A percentile compares a stretch with the other conserved stretches of the same genome.
Conservation (phyloP, 2,797 vertebrate genomes). For the Anomalospiza imberbis region DNA sequence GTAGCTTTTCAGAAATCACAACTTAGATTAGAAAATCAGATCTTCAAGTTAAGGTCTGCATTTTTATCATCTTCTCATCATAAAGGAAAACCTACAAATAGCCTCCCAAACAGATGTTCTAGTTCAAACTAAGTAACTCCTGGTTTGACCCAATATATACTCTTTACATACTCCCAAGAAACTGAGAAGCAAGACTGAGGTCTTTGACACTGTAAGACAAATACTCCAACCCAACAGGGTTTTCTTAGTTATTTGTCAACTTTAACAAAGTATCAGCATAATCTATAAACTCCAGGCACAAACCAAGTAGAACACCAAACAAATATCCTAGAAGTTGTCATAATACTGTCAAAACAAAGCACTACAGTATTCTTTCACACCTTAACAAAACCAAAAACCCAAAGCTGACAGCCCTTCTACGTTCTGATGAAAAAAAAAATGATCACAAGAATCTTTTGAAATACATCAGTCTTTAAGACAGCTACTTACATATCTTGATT, state of each 20-base stretch:
- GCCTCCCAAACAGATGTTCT: not conserved
- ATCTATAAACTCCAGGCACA: not conserved
- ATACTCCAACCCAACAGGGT: not conserved
- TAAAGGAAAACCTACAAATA: not conserved
- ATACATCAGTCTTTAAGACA: not conserved
- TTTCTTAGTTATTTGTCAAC: not conserved
- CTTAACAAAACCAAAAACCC: not conserved
- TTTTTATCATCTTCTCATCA: not conserved
- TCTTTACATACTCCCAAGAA: not conserved
- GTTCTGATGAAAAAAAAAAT: not conserved
- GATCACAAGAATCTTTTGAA: not conserved
- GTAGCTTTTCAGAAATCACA: not conserved
- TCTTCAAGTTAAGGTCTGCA: not conserved
- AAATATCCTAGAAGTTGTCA: not conserved
- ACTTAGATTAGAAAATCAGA: not conserved
- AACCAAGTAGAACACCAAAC: not conserved
- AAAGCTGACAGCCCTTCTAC: not conserved
- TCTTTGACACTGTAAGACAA: not conserved
- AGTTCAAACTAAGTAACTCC: not conserved
- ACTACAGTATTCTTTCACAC: not conserved
- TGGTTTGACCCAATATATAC: not conserved
- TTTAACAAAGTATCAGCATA: not conserved
- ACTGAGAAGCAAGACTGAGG: not conserved
- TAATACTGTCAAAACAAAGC: not conserved
- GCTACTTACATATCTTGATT: not conserved